These are phyloP conservation scores for Lasioglossum villosulum DNA, from an alignment of 2,888 invertebrate genomes.

Conservation along the genomic window DNA sequence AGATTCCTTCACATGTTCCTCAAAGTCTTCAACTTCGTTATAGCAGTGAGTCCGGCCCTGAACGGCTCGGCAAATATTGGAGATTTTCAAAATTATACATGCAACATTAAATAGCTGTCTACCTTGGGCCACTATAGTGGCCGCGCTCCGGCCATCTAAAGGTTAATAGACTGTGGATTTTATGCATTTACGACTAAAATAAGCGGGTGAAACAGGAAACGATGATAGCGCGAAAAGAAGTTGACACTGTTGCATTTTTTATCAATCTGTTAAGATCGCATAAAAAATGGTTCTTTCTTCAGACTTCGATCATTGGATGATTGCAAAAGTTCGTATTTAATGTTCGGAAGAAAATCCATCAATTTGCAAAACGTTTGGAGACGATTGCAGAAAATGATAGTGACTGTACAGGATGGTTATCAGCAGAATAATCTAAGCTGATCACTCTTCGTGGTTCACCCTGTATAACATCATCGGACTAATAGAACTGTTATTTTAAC, in stretches of 20 bases:
- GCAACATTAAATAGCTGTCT: not conserved
- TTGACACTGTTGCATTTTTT: not conserved
- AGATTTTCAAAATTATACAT: conserved; percentile 3
- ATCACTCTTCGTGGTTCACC: no score
- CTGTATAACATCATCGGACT: no score
- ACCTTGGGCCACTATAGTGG: conserved; percentile 1
- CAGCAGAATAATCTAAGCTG: no score
- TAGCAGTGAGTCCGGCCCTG: not conserved
- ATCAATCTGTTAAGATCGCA: not conserved
- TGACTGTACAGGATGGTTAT: no score
- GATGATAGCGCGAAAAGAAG: not conserved
- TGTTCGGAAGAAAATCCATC: no score
- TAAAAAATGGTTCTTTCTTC: not conserved
- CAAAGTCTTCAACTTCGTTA: not conserved
- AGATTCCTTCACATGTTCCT: no score
- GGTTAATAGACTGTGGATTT: conserved; percentile 1
- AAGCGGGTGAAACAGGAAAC: not conserved
- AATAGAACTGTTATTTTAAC: no score
- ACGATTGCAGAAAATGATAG: not conserved
- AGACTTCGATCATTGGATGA: not conserved
- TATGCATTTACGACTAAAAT: not conserved
- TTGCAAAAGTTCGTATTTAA: not conserved
- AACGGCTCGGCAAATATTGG: not conserved
- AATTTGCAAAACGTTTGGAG: not conserved
- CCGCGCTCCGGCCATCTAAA: not conserved